These are phyloP conservation scores for Cinara cedri DNA, from an alignment of 2,888 invertebrate genomes.

Conservation along the genomic window DNA sequence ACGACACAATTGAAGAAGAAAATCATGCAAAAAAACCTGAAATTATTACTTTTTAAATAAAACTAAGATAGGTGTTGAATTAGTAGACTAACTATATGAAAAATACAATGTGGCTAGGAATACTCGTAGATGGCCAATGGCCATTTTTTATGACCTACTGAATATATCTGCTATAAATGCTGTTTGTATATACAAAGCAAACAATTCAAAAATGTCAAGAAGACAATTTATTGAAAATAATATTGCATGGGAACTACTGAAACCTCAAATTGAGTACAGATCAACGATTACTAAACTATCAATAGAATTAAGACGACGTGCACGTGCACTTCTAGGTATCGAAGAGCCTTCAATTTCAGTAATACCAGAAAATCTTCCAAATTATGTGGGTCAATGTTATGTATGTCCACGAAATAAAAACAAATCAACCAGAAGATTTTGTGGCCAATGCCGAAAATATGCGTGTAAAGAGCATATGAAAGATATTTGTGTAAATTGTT, in stretches of 20 bases:
- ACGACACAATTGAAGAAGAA: too few species aligned
- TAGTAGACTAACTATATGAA: constrained; percentile 60
- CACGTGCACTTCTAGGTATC: constrained; percentile 16
- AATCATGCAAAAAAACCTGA: too few species aligned
- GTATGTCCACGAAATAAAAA: constrained; percentile 30
- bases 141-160: constrained; percentile 59
- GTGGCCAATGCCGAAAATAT: constrained; percentile 12
- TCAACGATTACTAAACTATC: constrained; percentile 12
- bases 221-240: constrained; percentile 15
- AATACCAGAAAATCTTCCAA: too few species aligned
- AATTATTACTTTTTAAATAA: too few species aligned
- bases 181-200: constrained; percentile 57
- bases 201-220: constrained; percentile 8
- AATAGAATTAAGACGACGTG: constrained; percentile 15
- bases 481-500: constrained; percentile 32
- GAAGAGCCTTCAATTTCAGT: too few species aligned
- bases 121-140: constrained; percentile 60
- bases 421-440: constrained; percentile 22
- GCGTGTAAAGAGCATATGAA: constrained; percentile 30
- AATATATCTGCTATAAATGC: constrained; percentile 60
- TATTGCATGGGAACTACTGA: too few species aligned
- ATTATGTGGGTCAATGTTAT: too few species aligned
- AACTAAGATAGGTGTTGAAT: constrained; percentile 57
- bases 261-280: constrained; percentile 7
- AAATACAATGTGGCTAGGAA: constrained; percentile 59